Conservation (phyloP, 2,797 vertebrate genomes). For the Antrozous pallidus region DNA sequence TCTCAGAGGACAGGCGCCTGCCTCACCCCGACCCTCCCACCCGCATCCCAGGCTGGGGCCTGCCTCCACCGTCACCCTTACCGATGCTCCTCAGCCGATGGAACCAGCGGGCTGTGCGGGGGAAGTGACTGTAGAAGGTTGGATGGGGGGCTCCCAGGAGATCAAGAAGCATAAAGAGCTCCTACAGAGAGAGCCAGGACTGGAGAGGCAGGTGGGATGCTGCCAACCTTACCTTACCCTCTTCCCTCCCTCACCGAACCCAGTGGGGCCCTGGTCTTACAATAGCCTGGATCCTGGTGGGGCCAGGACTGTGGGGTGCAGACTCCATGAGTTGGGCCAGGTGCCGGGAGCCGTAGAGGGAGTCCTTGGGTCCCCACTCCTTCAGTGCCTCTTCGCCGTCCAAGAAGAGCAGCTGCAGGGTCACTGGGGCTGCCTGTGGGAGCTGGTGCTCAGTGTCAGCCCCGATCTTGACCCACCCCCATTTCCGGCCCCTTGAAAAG, state of each 20-base stretch:
- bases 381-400: slow-evolving; percentile 93
- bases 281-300: slow-evolving; percentile 87
- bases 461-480: not conserved
- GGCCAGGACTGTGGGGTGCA: slow-evolving; percentile 79
- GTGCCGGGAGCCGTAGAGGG: slow-evolving; percentile 93
- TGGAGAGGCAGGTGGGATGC: not conserved
- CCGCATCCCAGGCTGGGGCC: not conserved
- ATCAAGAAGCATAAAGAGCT: slow-evolving; percentile 92
- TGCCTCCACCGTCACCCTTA: slow-evolving; percentile 58
- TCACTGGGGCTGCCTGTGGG: slow-evolving; percentile 75
- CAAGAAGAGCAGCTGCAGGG: slow-evolving; percentile 93
- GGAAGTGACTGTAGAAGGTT: slow-evolving; percentile 91
- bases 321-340: slow-evolving; percentile 88
- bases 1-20: not conserved
- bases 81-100: slow-evolving; percentile 89
- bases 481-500: not conserved
- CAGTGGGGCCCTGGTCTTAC: slow-evolving; percentile 80
- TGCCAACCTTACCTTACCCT: not conserved
- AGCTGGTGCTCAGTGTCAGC: not conserved
- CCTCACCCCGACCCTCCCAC: accelerated
- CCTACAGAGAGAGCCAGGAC: slow-evolving; percentile 79
- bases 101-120: slow-evolving; percentile 90
- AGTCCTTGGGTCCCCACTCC: slow-evolving; percentile 90
- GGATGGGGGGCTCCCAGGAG: slow-evolving; percentile 89
- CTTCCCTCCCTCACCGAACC: not conserved